A percentile compares a stretch with the other conserved stretches of the same genome.
These are phyloP conservation scores for Drosophila borborema DNA, from an alignment of 2,888 invertebrate species.

Conservation along the genomic window DNA sequence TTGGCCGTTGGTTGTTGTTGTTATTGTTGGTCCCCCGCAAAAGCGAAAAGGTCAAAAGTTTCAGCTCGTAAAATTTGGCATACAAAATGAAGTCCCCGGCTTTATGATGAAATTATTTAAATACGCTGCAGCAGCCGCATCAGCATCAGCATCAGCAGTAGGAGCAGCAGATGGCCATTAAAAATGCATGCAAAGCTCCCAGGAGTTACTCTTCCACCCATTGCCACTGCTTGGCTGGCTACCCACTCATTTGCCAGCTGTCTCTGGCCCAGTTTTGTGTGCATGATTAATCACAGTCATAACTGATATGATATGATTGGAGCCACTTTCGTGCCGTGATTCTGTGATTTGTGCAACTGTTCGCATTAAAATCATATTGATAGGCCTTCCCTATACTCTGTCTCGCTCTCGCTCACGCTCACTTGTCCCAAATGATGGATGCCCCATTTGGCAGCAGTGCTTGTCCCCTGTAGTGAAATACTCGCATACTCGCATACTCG, in stretches of 20 bases:
- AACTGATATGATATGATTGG: slow-evolving; percentile 50
- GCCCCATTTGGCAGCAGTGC: slow-evolving; percentile 21
- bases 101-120: slow-evolving; percentile 65
- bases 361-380: slow-evolving; percentile 60
- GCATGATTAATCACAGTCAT: slow-evolving; percentile 58
- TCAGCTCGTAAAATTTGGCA: slow-evolving; percentile 72
- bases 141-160: not conserved
- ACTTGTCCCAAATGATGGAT: slow-evolving; percentile 45
- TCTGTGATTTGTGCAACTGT: slow-evolving; percentile 52
- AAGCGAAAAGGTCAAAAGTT: slow-evolving; percentile 71
- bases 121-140: slow-evolving; percentile 25
- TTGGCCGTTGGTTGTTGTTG: slow-evolving; percentile 1
- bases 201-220: not conserved
- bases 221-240: no score
- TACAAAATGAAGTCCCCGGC: slow-evolving; percentile 65
- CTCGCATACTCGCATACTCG: no score
- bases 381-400: slow-evolving; percentile 4
- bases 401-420: not conserved
- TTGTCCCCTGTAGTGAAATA: not conserved
- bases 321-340: slow-evolving; percentile 52
- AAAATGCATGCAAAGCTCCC: slow-evolving; percentile 47
- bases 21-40: slow-evolving; percentile 22
- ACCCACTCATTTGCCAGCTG: slow-evolving; percentile 21
- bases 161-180: slow-evolving; percentile 52
- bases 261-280: slow-evolving; percentile 25